Evolutionary conservation across 2,888 invertebrate genomes (phyloP), one percentile per base, ranked within the genome.

Genomic region (Euspilapteryx auroguttella): DNA sequence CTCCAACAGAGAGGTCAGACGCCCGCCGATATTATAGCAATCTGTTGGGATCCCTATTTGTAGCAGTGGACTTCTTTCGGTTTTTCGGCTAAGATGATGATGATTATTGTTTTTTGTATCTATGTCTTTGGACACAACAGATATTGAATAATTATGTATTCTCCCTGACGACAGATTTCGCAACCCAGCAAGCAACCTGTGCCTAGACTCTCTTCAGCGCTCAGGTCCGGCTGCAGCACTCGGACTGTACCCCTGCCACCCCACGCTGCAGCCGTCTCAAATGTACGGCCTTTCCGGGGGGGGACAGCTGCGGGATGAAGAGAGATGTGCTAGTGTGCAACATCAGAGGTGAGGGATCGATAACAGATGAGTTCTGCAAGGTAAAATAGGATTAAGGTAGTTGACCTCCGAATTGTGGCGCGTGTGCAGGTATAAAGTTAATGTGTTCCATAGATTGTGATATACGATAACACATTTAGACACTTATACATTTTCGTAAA

Each of bases 191-290:
- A 65, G 69, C 4, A 79, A 81, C 22, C 59, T 88, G 43, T 94
- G 93, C 58, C 69, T 92, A 34, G 93, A 94, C 64, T 87, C 86
- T 44, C 61, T 93, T 34, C 88, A 91, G 55, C 46, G 26, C 15
- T 34, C 88, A 90, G 55, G 45, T 85, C 11, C 79, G 29, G 76
- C 79, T 2, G 80, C 82, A n/a, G 78, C 83, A 29, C 65, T 92
- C 30, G 91, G 91, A 7, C 52, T 87, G 24, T 93, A 89, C 62
- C 78, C 78, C 27, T 93, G 93, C 49, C 88, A 90, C 61, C 55
- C 71, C 1, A 65, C 68, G 27, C 54, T 84, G 26, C 80, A 79
- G 30, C 79, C 82, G 46, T 82, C 83, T 37, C 91, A 91, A 81
- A 85, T 87, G 54, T 85, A 88, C 51, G 83, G 88, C 0, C 58